A percentile compares a stretch with the other conserved stretches of the same genome.
Evolutionary conservation across 2,797 vertebrate genomes (phyloP).

Genomic region (Typhlichthys subterraneus): DNA sequence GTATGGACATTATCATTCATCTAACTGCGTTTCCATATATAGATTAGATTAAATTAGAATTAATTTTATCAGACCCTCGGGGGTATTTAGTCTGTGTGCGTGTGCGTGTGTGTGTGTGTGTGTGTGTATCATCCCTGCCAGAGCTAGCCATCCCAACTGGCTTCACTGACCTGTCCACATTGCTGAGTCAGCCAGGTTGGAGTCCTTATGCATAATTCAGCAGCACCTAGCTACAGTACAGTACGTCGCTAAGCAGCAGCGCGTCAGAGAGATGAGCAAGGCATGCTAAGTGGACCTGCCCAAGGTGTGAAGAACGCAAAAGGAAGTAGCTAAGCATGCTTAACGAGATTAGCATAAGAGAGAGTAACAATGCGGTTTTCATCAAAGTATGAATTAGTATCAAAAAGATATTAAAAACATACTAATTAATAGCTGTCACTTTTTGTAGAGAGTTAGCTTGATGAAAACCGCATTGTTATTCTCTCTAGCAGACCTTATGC

Average conservation of each 20-base stretch:
- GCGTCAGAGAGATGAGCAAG: slow-evolving; percentile 46
- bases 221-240: slow-evolving; percentile 36
- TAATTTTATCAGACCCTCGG: too few species aligned
- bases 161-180: slow-evolving; percentile 60
- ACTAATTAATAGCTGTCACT: too few species aligned
- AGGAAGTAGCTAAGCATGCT: slow-evolving; percentile 9
- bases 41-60: too few species aligned
- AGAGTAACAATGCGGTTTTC: neutral
- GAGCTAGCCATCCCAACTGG: slow-evolving; percentile 33
- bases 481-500: too few species aligned
- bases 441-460: too few species aligned
- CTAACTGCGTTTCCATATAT: too few species aligned
- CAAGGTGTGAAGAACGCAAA: slow-evolving; percentile 22
- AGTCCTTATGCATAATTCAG: slow-evolving; percentile 68
- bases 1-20: slow-evolving; percentile 3
- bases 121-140: slow-evolving; percentile 31
- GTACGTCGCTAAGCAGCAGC: slow-evolving; percentile 63
- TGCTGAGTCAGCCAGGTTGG: slow-evolving; percentile 64
- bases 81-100: too few species aligned
- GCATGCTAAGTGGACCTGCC: slow-evolving; percentile 55
- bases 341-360: slow-evolving; percentile 28
- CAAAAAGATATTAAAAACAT: too few species aligned
- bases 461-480: too few species aligned
- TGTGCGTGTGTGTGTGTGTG: slow-evolving; percentile 7
- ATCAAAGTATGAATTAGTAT: neutral